A percentile compares a stretch with the other conserved stretches of the same genome.
phyloP scores from a whole-genome alignment of 2,888 invertebrate genomes.

The Pterostichus niger region DNA sequence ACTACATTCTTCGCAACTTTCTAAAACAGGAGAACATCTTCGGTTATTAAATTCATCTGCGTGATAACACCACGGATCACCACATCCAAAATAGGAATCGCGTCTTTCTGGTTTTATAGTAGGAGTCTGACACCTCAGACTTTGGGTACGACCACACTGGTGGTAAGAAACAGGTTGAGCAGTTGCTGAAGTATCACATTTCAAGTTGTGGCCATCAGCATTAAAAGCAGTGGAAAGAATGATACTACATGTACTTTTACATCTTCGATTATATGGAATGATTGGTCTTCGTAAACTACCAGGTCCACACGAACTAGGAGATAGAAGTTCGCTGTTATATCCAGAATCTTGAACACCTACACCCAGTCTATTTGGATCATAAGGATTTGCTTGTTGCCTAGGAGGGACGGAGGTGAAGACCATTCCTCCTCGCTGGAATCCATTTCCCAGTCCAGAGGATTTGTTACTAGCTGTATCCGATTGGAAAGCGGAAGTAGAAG shows the following conservation, averaged over 20 bases:
- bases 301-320: conserved; percentile 75
- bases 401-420: conserved; percentile 79
- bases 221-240: conserved; percentile 80
- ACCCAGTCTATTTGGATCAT: conserved; percentile 64
- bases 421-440: conserved; percentile 79
- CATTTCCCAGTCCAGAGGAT: conserved; percentile 69
- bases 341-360: conserved; percentile 76
- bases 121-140: conserved; percentile 76
- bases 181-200: conserved; percentile 50
- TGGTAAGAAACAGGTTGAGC: conserved; percentile 63
- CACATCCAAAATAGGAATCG: conserved; percentile 73
- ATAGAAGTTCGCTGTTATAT: conserved; percentile 79
- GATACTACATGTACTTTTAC: conserved; percentile 85
- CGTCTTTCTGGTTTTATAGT: conserved; percentile 68
- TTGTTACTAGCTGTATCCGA: conserved; percentile 52
- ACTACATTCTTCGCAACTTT: conserved; percentile 76
- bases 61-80: conserved; percentile 78
- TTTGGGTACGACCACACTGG: conserved; percentile 75
- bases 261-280: conserved; percentile 78
- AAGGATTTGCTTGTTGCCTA: conserved; percentile 62
- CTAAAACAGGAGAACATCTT: conserved; percentile 75
- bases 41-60: conserved; percentile 72
- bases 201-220: conserved; percentile 70
- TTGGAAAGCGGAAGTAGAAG: conserved; percentile 47
- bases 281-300: conserved; percentile 72